phyloP scores from a whole-genome alignment of 2,797 vertebrate genomes.

The Mastacembelus armatus region DNA sequence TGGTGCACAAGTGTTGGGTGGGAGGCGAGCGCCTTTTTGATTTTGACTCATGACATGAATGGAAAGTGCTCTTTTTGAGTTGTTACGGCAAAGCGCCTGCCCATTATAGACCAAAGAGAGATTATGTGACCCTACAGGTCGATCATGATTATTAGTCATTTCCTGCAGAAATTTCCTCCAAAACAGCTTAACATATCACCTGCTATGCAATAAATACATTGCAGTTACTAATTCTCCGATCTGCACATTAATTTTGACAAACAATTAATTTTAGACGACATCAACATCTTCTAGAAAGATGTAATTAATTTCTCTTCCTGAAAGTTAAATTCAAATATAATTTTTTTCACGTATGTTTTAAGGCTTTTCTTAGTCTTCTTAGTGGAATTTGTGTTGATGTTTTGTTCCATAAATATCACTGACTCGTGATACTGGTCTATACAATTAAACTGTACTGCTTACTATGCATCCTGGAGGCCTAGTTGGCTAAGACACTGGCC shows the following conservation, averaged over 20 bases:
- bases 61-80: constrained; percentile 2
- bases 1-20: constrained; percentile 3
- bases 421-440: no score
- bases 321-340: no score
- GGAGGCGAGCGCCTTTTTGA: not conserved
- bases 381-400: no score
- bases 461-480: no score
- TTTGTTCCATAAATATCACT: no score
- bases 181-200: not conserved
- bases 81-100: not conserved
- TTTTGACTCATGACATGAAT: not conserved
- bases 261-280: no score
- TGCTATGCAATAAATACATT: constrained; percentile 4
- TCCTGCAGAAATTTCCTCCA: not conserved
- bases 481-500: no score
- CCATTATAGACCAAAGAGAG: not conserved
- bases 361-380: no score
- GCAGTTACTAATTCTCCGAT: constrained; percentile 5
- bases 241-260: not conserved
- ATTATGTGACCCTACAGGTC: constrained; percentile 2
- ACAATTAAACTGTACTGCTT: no score
- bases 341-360: no score
- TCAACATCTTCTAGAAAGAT: no score
- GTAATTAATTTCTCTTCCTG: no score
- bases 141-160: constrained; percentile 10